These are phyloP conservation scores for Cinara cedri DNA, from an alignment of 2,888 invertebrate species.

Conservation along the genomic window DNA sequence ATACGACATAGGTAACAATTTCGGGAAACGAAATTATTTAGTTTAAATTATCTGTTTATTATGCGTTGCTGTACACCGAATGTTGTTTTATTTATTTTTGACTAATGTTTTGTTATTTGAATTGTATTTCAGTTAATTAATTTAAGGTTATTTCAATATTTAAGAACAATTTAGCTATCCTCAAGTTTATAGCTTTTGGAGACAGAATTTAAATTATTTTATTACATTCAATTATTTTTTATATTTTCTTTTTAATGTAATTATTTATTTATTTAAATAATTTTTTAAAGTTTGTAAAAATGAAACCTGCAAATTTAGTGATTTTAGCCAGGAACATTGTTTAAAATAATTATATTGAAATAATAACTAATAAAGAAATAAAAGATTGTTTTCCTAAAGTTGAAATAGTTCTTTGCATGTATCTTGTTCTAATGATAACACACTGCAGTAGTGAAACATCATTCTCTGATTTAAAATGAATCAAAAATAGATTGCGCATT, in stretches of 20 bases:
- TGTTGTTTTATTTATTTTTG: no score
- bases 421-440: neutral
- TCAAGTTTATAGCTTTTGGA: no score
- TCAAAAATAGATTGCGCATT: conserved; percentile 16
- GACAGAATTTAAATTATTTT: no score
- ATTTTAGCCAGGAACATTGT: neutral
- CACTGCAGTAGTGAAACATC: neutral
- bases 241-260: no score
- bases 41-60: no score
- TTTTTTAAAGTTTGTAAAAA: neutral
- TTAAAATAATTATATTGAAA: neutral
- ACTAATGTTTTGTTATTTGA: no score
- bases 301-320: neutral
- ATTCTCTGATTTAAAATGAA: conserved; percentile 1
- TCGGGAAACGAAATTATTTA: neutral
- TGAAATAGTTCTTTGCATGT: neutral
- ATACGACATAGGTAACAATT: neutral
- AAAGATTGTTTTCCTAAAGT: conserved; percentile 8
- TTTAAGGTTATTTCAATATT: no score
- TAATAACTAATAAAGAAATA: neutral
- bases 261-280: no score
- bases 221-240: no score
- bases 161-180: no score
- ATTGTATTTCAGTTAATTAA: no score
- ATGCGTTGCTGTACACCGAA: no score